These are phyloP conservation scores for Teleogryllus occipitalis DNA, from an alignment of 1,140 invertebrate genomes.

Conservation along the genomic window DNA sequence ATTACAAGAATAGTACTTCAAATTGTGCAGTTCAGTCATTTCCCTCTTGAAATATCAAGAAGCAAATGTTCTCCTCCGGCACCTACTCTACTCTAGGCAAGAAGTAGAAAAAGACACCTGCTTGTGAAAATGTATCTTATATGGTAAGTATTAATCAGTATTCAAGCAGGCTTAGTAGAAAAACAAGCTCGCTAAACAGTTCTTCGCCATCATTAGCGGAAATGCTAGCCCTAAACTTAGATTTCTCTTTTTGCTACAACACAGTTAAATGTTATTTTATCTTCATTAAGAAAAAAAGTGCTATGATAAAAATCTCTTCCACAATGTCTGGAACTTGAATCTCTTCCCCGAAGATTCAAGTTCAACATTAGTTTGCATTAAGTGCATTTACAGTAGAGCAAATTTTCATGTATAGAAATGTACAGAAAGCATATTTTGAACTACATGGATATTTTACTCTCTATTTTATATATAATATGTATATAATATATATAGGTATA, in stretches of 20 bases:
- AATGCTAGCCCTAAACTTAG: not conserved
- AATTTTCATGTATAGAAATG: not conserved
- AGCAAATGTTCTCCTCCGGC: not conserved
- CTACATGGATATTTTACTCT: not conserved
- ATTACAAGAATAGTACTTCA: not conserved
- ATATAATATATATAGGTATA: not conserved
- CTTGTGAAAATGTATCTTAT: not conserved
- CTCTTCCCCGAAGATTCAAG: constrained; percentile 21
- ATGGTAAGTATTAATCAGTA: not conserved
- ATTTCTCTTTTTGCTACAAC: not conserved
- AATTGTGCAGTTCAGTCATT: constrained; percentile 1
- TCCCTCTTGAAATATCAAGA: not conserved
- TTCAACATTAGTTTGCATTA: constrained; percentile 14
- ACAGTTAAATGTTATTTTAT: not conserved
- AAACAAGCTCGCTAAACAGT: constrained; percentile 1
- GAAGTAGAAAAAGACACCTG: constrained; percentile 4
- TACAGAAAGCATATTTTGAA: not conserved
- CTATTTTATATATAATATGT: not conserved
- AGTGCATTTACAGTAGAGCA: not conserved
- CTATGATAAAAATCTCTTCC: constrained; percentile 4
- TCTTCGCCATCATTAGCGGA: not conserved
- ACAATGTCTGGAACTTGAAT: constrained; percentile 11
- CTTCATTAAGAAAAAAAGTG: not conserved
- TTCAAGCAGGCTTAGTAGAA: constrained; percentile 2
- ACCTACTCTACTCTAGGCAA: not conserved